Conservation (phyloP, 2,888 invertebrate genomes). For the Norana najaformis region DNA sequence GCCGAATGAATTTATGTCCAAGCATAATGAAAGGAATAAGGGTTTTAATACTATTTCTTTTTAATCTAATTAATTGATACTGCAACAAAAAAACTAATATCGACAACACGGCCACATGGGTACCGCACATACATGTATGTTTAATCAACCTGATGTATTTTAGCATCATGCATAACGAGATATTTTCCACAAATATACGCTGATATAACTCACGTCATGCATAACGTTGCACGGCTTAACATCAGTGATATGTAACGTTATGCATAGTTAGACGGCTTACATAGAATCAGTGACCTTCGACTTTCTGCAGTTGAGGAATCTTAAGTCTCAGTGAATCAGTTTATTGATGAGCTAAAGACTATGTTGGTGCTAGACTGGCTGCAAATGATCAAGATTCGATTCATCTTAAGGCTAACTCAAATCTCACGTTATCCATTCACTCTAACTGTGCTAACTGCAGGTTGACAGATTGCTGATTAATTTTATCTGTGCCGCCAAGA, state of each 20-base stretch:
- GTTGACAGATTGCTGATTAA: too few species aligned
- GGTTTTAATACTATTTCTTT: background rate
- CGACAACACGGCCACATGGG: background rate
- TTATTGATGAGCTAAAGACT: background rate
- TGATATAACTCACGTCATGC: too few species aligned
- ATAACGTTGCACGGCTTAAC: too few species aligned
- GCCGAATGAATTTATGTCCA: background rate
- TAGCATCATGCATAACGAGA: background rate
- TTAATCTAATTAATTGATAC: background rate
- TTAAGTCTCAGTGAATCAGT: background rate
- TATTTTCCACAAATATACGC: constrained; percentile 1
- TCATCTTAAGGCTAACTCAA: background rate
- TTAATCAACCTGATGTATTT: background rate
- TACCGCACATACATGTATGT: background rate
- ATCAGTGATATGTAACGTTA: too few species aligned
- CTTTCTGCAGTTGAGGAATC: background rate
- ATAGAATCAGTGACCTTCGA: background rate
- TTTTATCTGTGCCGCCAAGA: background rate
- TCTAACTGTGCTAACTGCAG: too few species aligned
- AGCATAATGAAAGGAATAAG: background rate
- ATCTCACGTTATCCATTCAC: too few species aligned
- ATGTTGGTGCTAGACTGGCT: background rate
- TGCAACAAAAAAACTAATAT: background rate
- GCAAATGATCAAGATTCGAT: background rate
- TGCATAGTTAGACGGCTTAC: background rate